Percentiles rank a stretch among this genome's conserved stretches.
These are phyloP conservation scores for Mus spretus DNA, from an alignment of 2,797 vertebrate species.

Conservation along the genomic window DNA sequence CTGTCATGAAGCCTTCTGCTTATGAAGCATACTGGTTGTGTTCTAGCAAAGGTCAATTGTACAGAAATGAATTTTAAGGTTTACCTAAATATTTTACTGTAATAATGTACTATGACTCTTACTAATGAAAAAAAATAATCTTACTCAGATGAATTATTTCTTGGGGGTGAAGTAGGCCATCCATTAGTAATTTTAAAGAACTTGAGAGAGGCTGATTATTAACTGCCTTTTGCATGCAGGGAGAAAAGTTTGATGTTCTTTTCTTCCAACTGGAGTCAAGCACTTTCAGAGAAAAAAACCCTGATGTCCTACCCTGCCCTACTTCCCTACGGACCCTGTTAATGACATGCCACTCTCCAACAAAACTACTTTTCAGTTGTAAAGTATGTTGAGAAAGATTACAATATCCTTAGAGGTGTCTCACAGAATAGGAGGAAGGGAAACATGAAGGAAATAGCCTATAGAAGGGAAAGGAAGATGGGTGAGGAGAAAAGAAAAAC, in stretches of 20 bases:
- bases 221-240: background rate
- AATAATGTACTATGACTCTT: slow-evolving; percentile 40
- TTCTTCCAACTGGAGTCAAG: slow-evolving; percentile 45
- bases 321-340: background rate
- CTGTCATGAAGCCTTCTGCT: slow-evolving; percentile 50
- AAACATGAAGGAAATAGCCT: background rate
- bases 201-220: slow-evolving; percentile 24
- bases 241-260: slow-evolving; percentile 21
- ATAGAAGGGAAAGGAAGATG: too few species aligned
- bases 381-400: slow-evolving; percentile 40
- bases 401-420: background rate
- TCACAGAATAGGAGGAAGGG: background rate
- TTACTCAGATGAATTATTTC: slow-evolving; percentile 41
- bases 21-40: slow-evolving; percentile 55
- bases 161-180: slow-evolving; percentile 12
- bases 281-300: background rate
- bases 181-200: slow-evolving; percentile 45
- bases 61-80: slow-evolving; percentile 57
- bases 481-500: background rate
- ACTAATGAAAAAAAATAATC: slow-evolving; percentile 41
- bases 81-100: background rate
- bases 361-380: slow-evolving; percentile 44
- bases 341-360: slow-evolving; percentile 31
- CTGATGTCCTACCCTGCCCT: slow-evolving; percentile 10
- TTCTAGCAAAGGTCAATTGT: slow-evolving; percentile 61